phyloP scores from a whole-genome alignment of 2,113 vertebrate genomes.

The Onychostruthus taczanowskii region DNA sequence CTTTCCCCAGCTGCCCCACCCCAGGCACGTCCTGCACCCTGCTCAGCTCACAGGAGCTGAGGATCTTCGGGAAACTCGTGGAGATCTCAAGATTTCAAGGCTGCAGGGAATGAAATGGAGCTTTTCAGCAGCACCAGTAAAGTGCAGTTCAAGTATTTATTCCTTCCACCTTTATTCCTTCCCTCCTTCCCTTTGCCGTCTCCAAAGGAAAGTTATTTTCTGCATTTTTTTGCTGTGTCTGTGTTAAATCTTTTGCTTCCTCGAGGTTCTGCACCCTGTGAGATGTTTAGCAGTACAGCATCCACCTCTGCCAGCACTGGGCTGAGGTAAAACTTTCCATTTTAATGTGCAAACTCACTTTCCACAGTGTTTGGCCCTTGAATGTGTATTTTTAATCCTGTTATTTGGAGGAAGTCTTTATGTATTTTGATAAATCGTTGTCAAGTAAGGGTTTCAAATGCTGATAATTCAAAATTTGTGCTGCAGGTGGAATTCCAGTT shows the following conservation, averaged over 20 bases:
- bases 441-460: neutral
- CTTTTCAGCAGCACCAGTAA: neutral
- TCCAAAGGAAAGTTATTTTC: neutral
- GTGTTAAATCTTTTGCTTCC: neutral
- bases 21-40: fast-evolving
- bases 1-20: neutral
- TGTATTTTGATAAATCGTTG: neutral
- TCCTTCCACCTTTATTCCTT: neutral
- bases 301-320: neutral
- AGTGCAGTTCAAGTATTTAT: neutral
- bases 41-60: neutral
- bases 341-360: neutral
- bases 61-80: fast-evolving
- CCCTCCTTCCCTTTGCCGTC: neutral
- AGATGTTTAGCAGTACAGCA: neutral
- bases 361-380: neutral
- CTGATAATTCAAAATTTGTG: neutral
- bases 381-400: neutral
- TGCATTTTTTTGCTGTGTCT: neutral
- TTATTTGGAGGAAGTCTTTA: neutral
- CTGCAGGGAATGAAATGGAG: neutral
- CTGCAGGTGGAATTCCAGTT: neutral
- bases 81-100: neutral
- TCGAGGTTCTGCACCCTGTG: fast-evolving
- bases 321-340: neutral